phyloP scores from a whole-genome alignment of 2,888 invertebrate species.

The Syrphus vitripennis region DNA sequence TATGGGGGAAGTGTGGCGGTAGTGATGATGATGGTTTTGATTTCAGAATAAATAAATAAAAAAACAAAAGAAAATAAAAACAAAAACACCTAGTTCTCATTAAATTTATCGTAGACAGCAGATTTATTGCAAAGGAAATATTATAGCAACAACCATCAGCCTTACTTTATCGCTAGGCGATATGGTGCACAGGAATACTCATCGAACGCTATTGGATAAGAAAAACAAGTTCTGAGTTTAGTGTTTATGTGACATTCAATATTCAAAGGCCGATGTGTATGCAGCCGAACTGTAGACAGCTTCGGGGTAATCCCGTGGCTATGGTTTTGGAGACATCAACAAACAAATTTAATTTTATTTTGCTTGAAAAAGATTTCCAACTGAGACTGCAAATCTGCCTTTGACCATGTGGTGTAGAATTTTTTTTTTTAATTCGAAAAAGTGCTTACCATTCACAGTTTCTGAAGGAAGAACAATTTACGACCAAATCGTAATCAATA shows the following conservation, averaged over 20 bases:
- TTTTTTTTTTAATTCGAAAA: not conserved
- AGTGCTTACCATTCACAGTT: not conserved
- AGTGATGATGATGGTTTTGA: slow-evolving; percentile 9
- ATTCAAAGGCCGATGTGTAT: not conserved
- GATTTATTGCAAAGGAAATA: slow-evolving; percentile 31
- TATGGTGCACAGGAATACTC: not conserved
- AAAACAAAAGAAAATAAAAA: not conserved
- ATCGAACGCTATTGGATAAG: slow-evolving; percentile 21
- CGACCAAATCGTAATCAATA: slow-evolving; percentile 32
- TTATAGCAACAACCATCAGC: not conserved
- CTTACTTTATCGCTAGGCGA: slow-evolving; percentile 11
- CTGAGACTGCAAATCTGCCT: not conserved
- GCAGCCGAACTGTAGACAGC: not conserved
- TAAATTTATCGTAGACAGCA: slow-evolving; percentile 38
- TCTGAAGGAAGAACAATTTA: slow-evolving; percentile 18
- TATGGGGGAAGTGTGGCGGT: not conserved
- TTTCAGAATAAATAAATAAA: slow-evolving; percentile 49
- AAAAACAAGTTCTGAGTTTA: slow-evolving; percentile 18
- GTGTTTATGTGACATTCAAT: not conserved
- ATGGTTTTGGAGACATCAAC: too few relatives aligned
- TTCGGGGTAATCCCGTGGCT: too few relatives aligned
- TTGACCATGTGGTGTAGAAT: not conserved
- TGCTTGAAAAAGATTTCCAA: not conserved
- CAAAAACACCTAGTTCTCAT: not conserved
- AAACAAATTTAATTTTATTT: too few relatives aligned